These are phyloP conservation scores for Chloroceryle amazona DNA, from an alignment of 2,797 vertebrate genomes.

Conservation along the genomic window DNA sequence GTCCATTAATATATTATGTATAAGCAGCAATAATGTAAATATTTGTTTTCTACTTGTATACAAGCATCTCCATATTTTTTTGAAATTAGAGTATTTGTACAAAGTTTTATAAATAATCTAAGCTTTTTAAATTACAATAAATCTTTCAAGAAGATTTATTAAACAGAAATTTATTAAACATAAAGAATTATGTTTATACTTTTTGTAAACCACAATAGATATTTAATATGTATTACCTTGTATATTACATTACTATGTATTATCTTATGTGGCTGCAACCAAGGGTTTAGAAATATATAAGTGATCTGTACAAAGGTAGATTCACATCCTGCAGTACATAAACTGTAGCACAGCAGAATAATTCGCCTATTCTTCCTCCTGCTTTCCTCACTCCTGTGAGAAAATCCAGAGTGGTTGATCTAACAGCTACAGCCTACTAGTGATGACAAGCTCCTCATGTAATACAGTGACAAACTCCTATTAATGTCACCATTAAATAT, in stretches of 20 bases:
- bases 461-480: background rate
- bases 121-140: background rate
- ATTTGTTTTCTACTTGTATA: background rate
- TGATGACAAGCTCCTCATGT: accelerated
- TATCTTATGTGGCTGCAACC: background rate
- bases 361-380: background rate
- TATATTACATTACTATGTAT: background rate
- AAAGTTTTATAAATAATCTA: background rate
- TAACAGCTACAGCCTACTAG: background rate
- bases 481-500: background rate
- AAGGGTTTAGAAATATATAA: background rate
- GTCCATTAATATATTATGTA: background rate
- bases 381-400: background rate
- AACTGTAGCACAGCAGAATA: background rate
- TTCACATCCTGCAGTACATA: background rate
- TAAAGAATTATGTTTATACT: background rate
- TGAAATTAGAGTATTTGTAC: background rate
- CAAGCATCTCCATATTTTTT: background rate
- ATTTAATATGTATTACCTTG: background rate
- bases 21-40: background rate
- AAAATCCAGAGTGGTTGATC: background rate
- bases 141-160: background rate
- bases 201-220: background rate
- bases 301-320: background rate
- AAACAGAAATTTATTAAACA: background rate